phyloP scores from a whole-genome alignment of 2,113 vertebrate genomes.

The Pedionomus torquatus region DNA sequence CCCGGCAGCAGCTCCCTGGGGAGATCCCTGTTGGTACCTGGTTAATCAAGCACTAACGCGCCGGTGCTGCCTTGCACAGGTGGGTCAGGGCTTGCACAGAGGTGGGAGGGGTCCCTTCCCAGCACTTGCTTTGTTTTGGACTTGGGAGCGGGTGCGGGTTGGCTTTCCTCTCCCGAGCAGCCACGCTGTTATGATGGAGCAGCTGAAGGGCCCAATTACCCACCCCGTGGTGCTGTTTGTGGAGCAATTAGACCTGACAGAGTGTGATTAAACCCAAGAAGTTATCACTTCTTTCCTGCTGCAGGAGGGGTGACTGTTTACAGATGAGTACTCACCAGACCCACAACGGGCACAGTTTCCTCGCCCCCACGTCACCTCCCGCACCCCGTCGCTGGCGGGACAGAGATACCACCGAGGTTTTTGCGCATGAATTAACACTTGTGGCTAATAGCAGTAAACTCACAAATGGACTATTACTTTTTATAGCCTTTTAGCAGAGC shows the following conservation, averaged over 20 bases:
- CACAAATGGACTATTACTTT: slow-evolving; percentile 72
- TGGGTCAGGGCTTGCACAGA: background rate
- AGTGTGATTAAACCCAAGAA: slow-evolving; percentile 38
- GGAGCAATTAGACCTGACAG: slow-evolving; percentile 43
- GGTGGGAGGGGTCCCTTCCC: background rate
- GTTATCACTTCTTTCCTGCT: slow-evolving; percentile 8
- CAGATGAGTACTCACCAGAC: background rate
- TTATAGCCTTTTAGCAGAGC: slow-evolving; percentile 63
- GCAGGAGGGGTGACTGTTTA: background rate
- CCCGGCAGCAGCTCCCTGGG: background rate
- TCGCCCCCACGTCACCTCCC: background rate
- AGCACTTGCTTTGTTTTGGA: background rate
- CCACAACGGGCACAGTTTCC: background rate
- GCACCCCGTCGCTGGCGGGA: background rate
- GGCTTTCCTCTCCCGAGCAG: background rate
- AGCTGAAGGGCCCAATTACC: slow-evolving; percentile 15
- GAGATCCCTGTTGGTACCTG: background rate
- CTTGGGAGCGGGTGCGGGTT: background rate
- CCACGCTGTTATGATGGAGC: background rate
- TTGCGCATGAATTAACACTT: slow-evolving; percentile 50
- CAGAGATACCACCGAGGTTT: background rate
- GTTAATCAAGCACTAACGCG: background rate
- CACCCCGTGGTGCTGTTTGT: background rate
- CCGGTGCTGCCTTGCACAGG: background rate
- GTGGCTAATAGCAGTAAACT: slow-evolving; percentile 59